Percentiles rank a stretch among this genome's conserved stretches.
Conservation (phyloP, 1,140 invertebrate genomes). For the Alviniconcha marisindica region DNA sequence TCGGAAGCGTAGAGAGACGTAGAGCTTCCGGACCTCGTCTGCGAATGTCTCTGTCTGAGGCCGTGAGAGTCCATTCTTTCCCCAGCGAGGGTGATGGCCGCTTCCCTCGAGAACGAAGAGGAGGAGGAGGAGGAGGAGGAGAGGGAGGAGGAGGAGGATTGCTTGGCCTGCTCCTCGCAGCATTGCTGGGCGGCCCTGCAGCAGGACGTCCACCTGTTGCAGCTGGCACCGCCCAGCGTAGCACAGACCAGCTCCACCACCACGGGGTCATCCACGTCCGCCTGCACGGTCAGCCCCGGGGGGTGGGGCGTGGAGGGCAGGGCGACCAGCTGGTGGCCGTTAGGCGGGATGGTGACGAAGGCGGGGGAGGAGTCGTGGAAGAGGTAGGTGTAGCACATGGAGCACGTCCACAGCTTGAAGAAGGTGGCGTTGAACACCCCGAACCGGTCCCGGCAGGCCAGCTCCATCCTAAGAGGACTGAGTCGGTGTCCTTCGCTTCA, state of each 20-base stretch:
- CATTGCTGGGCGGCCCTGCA: slow-evolving; percentile 50
- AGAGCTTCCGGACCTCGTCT: not conserved
- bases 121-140: not conserved
- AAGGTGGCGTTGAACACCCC: slow-evolving; percentile 37
- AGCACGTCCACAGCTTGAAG: slow-evolving; percentile 49
- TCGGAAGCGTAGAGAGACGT: not conserved
- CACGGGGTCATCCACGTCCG: slow-evolving; percentile 47
- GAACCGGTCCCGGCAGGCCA: slow-evolving; percentile 43
- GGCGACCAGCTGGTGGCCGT: slow-evolving; percentile 30
- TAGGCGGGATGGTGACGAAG: not conserved
- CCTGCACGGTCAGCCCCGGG: slow-evolving; percentile 31
- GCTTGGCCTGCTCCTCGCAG: slow-evolving; percentile 47
- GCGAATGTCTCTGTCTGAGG: too few relatives aligned
- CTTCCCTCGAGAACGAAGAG: not conserved
- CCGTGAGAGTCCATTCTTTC: not conserved
- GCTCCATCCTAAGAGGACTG: slow-evolving; percentile 33
- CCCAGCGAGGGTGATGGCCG: not conserved
- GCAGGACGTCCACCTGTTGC: slow-evolving; percentile 52
- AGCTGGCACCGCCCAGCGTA: slow-evolving; percentile 43
- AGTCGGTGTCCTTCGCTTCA: too few relatives aligned
- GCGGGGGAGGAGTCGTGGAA: slow-evolving; percentile 40
- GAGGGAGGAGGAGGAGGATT: slow-evolving; percentile 1
- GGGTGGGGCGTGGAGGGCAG: slow-evolving; percentile 23
- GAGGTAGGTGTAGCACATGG: slow-evolving; percentile 51
- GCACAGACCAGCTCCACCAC: slow-evolving; percentile 37